Evolutionary conservation across 1,140 invertebrate genomes (phyloP).

Genomic region (Eueides isabella): DNA sequence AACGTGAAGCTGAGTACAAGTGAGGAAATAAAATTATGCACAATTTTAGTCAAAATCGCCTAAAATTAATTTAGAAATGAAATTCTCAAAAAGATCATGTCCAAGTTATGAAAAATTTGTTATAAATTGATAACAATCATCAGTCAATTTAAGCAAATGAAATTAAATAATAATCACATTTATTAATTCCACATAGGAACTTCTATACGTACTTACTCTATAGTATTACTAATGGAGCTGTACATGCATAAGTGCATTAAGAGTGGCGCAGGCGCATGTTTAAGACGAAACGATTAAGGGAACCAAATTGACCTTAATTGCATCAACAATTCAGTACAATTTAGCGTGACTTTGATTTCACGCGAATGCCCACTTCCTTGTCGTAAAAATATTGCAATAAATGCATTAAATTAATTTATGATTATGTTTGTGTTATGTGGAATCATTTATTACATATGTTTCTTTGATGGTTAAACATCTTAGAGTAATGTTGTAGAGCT

Average conservation of each 20-base stretch:
- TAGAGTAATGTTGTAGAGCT: too few relatives aligned
- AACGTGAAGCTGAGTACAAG: too few relatives aligned
- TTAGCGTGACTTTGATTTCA: constrained; percentile 49
- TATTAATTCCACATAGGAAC: neutral
- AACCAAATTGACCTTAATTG: constrained; percentile 58
- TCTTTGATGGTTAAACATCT: neutral
- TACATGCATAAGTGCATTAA: constrained; percentile 31
- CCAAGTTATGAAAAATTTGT: too few relatives aligned
- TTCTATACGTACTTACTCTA: constrained; percentile 15
- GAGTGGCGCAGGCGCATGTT: constrained; percentile 39
- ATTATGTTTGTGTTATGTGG: constrained; percentile 19
- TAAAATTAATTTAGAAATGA: too few relatives aligned
- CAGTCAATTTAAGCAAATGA: too few relatives aligned
- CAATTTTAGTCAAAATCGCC: too few relatives aligned
- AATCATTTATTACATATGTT: neutral
- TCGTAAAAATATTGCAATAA: constrained; percentile 37
- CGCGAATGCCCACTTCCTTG: constrained; percentile 45
- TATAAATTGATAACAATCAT: too few relatives aligned
- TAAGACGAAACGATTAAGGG: constrained; percentile 53
- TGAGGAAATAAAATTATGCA: too few relatives aligned
- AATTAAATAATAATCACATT: too few relatives aligned
- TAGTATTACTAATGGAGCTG: constrained; percentile 16
- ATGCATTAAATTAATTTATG: constrained; percentile 34
- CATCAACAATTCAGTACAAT: constrained; percentile 44
- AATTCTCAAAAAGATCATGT: too few relatives aligned